These are phyloP conservation scores for Glaucomys volans DNA, from an alignment of 2,113 vertebrate species.

Conservation along the genomic window DNA sequence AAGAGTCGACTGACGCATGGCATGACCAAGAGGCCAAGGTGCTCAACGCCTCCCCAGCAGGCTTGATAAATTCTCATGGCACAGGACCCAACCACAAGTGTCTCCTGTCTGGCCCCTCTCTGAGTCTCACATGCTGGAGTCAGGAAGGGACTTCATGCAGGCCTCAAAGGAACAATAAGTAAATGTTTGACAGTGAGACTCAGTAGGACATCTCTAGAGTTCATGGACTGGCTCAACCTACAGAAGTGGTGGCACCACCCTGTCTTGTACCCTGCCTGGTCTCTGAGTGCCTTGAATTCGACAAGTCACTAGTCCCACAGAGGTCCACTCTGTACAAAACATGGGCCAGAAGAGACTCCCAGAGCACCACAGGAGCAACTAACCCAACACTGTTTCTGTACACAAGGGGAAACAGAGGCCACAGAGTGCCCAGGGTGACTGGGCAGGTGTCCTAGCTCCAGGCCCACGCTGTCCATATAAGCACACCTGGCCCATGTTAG, in stretches of 20 bases:
- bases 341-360: neutral
- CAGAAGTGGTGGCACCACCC: neutral
- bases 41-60: neutral
- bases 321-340: neutral
- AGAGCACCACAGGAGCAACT: no score
- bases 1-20: neutral
- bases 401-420: neutral
- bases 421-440: neutral
- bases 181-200: neutral
- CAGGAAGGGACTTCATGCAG: neutral
- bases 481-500: neutral
- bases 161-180: neutral
- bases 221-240: neutral
- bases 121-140: neutral
- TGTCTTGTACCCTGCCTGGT: neutral
- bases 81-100: neutral
- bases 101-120: neutral
- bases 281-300: neutral
- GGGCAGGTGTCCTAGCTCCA: accelerated
- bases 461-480: neutral
- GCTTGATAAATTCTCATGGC: neutral
- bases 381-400: neutral
- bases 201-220: neutral
- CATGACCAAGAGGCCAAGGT: neutral
- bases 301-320: no score